Evolutionary conservation across 2,113 vertebrate genomes (phyloP), one percentile per base, ranked within the genome.

Genomic region (Triplophysa tibetana): DNA sequence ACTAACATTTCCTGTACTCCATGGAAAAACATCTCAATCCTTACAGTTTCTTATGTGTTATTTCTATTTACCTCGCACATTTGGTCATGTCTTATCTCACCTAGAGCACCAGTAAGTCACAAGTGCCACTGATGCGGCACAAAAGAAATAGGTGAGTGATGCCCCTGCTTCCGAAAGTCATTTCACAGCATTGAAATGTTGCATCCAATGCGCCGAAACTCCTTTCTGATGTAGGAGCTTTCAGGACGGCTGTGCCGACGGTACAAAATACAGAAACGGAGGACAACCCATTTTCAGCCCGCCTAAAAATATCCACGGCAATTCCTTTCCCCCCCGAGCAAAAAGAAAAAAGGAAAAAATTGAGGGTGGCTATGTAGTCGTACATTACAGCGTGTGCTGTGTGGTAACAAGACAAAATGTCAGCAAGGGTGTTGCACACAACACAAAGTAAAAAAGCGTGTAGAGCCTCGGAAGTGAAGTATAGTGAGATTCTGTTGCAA

Each of bases 211-310:
- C 9, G 4, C 23, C 13, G 17, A 61, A 58, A 63, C 41, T 62
- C 61, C 58, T 72, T 52, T 70, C 50, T 54, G 50, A 72, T 38
- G 69, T 14, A 56, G 69, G 24, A 56, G 66, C 66, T 60, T 86
- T 87, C 82, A 79, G 89, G 89, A 90, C 24, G 1, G 24, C 24
- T 24, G 24, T 24, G 24, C 24, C 24, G 90, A 91, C 89, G 88
- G 62, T 78, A 70, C 72, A 72, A 29, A 41, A 50, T 21, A 43
- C 11, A 60, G 70, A 66, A 61, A 64, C 33, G 26, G 60, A 77
- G 72, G 81, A 80, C 72, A 62, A 43, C 67, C 72, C 52, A 48
- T 64, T 75, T 75, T 64, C 33, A 63, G 29, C 26, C 69, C 0
- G 24, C 19, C 64, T 82, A 82, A 56, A 82, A 82, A 82, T 76